Base-by-base conservation (phyloP, 2,888 invertebrate species). In the Acanthoscelides obtectus region DNA sequence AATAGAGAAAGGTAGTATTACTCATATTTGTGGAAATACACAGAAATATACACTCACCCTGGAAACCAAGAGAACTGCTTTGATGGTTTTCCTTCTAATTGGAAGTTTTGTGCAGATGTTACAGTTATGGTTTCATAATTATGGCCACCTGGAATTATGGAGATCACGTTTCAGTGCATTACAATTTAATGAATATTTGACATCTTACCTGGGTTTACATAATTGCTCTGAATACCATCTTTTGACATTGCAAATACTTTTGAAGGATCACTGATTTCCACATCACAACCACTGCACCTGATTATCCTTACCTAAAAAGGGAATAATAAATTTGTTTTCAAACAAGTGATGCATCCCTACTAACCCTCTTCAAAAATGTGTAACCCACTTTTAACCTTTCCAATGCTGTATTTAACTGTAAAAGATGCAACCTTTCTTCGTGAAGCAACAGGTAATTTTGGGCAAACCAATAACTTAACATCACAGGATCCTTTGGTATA, bases 51-150 rank as follows among this genome's bases (percentile, higher is more conserved):
- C 68, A 80, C 86, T 84, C 86, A 92, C 91, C 94, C 94, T 5
- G 95, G 94, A 84, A 95, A 95, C 95, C 95, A 95, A 75, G 91
- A 92, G 81, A 91, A 92, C 77, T 92, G 90, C n/a, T 89, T 89
- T 0, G 92, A 91, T 0, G 93, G 89, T 68, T 87, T 86, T 0
- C 86, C 86, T 27, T 87, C 85, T 20, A 90, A 84, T 64, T 84
- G 80, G 20, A 88, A 85, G 74, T 89, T 87, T 21, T 86, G 83
- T 0, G 89, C 88, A 70, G 86, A 85, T 73, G 87, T 87, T 0
- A 92, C 87, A 0, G 95, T 95, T 66, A 95, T 87, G 3, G 93
- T 94, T 83, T 95, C 95, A 80, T 94, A 94, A 69, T 95, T 91
- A 80, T 90, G 88, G 20, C 95, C 95, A 77, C 86, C 72, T 69